phyloP scores from a whole-genome alignment of 1,140 invertebrate genomes.

The Brachionus calyciflorus region DNA sequence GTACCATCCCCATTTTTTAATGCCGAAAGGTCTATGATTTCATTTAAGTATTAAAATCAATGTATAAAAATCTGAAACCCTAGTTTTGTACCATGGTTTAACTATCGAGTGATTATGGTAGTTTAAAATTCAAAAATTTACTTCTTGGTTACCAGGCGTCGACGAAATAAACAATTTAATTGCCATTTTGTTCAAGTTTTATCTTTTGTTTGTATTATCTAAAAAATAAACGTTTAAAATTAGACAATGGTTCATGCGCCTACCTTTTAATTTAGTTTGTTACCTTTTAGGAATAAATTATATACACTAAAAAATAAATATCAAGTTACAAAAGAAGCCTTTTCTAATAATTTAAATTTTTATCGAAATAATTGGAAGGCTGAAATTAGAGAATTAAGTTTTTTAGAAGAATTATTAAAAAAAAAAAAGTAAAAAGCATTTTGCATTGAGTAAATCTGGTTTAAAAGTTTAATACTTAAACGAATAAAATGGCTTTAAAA shows the following conservation, averaged over 20 bases:
- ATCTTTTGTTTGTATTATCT: constrained; percentile 59
- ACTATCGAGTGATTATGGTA: constrained; percentile 48
- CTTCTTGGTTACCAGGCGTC: constrained; percentile 85
- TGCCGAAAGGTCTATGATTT: too few relatives aligned
- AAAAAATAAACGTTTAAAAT: not conserved
- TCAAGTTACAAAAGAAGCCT: constrained; percentile 7
- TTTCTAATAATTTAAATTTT: constrained; percentile 3
- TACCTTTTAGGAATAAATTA: not conserved
- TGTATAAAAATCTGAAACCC: too few relatives aligned
- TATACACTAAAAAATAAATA: not conserved
- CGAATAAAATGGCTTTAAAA: constrained; percentile 9
- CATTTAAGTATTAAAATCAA: too few relatives aligned
- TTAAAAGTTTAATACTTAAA: constrained; percentile 11
- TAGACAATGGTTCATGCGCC: too few relatives aligned
- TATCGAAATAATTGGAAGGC: not conserved
- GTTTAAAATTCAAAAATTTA: constrained; percentile 62
- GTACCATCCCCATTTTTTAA: too few relatives aligned
- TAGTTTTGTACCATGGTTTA: too few relatives aligned
- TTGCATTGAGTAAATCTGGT: not conserved
- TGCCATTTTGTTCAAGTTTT: too few relatives aligned
- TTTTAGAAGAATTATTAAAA: too few relatives aligned
- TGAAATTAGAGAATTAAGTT: not conserved
- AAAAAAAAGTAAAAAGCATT: constrained; percentile 16
- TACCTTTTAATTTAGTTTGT: not conserved
- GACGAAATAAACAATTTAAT: constrained; percentile 83